These are phyloP conservation scores for Psittacula echo DNA, from an alignment of 2,797 vertebrate species.

Conservation along the genomic window DNA sequence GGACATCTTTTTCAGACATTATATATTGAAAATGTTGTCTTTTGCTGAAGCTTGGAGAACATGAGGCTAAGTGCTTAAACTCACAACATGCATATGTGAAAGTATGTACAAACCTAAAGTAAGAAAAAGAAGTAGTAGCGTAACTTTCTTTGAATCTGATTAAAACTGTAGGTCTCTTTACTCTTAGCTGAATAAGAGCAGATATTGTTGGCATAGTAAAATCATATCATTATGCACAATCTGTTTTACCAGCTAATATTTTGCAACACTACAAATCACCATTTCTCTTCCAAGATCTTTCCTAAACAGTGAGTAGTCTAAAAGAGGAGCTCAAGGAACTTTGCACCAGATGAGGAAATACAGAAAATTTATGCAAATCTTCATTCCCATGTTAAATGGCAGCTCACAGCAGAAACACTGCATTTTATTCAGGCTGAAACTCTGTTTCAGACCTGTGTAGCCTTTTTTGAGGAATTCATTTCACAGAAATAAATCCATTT, in stretches of 20 bases:
- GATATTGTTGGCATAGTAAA: neutral
- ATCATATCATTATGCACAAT: neutral
- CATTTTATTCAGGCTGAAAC: neutral
- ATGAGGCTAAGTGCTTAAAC: neutral
- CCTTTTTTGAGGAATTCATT: neutral
- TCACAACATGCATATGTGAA: neutral
- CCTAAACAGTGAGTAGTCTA: neutral
- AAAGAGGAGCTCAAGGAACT: neutral
- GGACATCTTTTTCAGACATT: neutral
- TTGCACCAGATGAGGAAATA: neutral
- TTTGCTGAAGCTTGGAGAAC: neutral
- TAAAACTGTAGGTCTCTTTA: neutral
- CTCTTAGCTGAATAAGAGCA: neutral
- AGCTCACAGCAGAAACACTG: neutral
- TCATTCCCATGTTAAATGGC: neutral
- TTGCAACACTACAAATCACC: neutral
- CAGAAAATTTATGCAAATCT: neutral
- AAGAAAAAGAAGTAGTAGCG: neutral
- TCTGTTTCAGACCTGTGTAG: neutral
- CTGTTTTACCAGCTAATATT: neutral
- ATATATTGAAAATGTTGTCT: neutral
- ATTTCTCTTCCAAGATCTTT: neutral
- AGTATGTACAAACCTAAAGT: neutral
- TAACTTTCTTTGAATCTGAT: neutral
- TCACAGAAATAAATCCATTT: neutral